Evolutionary conservation across 2,797 vertebrate species (phyloP), one percentile per base, ranked within the genome.

Genomic region (Schizopygopsis malacanthus): DNA sequence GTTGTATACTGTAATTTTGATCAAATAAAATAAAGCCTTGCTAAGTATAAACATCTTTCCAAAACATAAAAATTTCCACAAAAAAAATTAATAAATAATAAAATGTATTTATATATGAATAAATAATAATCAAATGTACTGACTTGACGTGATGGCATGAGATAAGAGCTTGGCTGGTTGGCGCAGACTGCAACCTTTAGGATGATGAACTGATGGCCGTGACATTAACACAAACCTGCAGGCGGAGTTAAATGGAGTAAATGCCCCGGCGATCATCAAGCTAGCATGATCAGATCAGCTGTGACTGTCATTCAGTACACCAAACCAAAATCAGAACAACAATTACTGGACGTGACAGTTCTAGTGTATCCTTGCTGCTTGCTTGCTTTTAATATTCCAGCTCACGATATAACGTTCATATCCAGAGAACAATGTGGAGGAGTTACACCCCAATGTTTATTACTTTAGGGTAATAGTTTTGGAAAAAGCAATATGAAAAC

Each of bases 181-280:
- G 61, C 84, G 79, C 16, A 56, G 13, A 33, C 13, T 25, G 50
- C 16, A 37, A 9, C 59, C 78, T 71, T 79, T 63, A 56, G 67
- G 33, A 69, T 7, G 45, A 37, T 18, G n/a, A 80, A 52, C 83
- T 82, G 59, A 80, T 84, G 76, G 70, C 43, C 52, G 65, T 86
- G 71, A 86, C 50, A 56, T 41, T 73, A 63, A 72, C 70, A 50
- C 54, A 77, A 61, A 73, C 59, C 81, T 73, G 10, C 50, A 47
- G 81, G 70, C 81, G 0, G 47, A 80, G n/a, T 2, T 6, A 50
- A 77, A 69, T 41, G 52, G 22, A 41, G 22, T 18, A 71, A 41
- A 41, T 25, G 8, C 39, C 16, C 45, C 4, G 4, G 65, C 7
- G 10, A 25, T 20, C 54, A 72, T 59, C 20, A 1, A 47, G 72